Evolutionary conservation across 2,797 vertebrate species (phyloP), one percentile per base, ranked within the genome.

Genomic region (Sebastes itinus): DNA sequence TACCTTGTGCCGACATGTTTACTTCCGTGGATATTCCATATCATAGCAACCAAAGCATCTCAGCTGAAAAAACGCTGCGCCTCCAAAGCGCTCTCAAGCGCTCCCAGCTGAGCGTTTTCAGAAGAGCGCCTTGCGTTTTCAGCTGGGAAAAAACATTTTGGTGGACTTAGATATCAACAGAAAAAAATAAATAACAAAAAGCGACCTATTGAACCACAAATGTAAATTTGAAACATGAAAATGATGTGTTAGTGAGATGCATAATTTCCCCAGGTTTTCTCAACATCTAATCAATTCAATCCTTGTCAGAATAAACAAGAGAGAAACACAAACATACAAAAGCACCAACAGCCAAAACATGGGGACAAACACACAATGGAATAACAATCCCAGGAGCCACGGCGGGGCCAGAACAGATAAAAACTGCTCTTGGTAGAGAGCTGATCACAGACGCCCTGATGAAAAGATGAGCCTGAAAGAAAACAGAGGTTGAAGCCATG

Each of bases 381-480:
- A 69, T 11, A 72, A 78, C 33, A 46, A 27, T 28, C 27, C 25
- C 3, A 20, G 23, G 16, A n/a, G 79, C 33, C 35, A 73, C 27
- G 7, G 62, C 61, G 46, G 46, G 69, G 52, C 67, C 74, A 65
- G 68, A 80, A 12, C 7, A 64, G 76, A 75, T 65, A 58, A 35
- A 78, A 70, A 20, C 30, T 33, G 60, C 60, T 71, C 33, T 27
- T 35, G 73, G 52, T 61, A 5, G 28, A 58, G 52, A 61, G 23
- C 12, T 33, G 64, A 83, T 78, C 71, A 7, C 69, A 64, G 77
- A 82, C 23, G 12, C n/a, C 14, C 8, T 20, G 60, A 79, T 80
- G 64, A 85, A 70, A 55, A 78, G 70, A 67, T 59, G 55, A 20
- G 66, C 38, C 55, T 33, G 66, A 86, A 65, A 27, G 16, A 10